Evolutionary conservation across 2,797 vertebrate genomes (phyloP), one percentile per base, ranked within the genome.

Genomic region (Naso thynnoides): DNA sequence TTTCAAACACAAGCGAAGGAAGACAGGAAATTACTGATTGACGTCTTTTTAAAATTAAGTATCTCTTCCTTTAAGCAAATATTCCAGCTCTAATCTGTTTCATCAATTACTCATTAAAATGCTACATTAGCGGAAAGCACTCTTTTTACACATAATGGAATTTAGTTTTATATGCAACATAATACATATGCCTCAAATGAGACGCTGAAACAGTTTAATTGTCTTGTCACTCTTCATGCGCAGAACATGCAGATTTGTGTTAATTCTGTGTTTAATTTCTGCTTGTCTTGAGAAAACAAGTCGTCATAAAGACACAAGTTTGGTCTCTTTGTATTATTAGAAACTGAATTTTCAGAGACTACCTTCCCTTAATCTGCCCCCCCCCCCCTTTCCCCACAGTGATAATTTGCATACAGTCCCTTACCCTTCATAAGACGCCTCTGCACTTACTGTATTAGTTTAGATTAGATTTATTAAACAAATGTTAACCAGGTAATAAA

Each of bases 391-490:
- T 18, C 1, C 9, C 9, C 3, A 26, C 31, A 33, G 33, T 33
- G 27, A 36, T 53, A 15, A 56, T 24, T 21, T 61, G 2, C 29
- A 59, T 42, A 54, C 47, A 49, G 31, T 29, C 42, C 24, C 15
- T 64, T 19, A n/a, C 6, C 26, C 29, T 48, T 11, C 26, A 71
- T 16, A 7, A n/a, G 55, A 62, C 21, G 15, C 16, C 8, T 71
- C 24, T 38, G 33, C 54, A 62, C 23, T 64, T 44, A 8, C 18
- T 39, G 41, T 26, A 0, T 79, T 69, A 48, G 55, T 83, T 86
- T 71, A 19, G 48, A 76, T 74, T 27, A 59, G 57, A 71, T 91
- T 91, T 86, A 89, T 89, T 82, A 41, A 68, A 80, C 54, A 72
- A 45, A 58, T 44, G 65, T 66, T 38, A 23, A 71, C 19, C 7